Evolutionary conservation across 2,113 vertebrate genomes (phyloP).

Genomic region (Noturus placidus): DNA sequence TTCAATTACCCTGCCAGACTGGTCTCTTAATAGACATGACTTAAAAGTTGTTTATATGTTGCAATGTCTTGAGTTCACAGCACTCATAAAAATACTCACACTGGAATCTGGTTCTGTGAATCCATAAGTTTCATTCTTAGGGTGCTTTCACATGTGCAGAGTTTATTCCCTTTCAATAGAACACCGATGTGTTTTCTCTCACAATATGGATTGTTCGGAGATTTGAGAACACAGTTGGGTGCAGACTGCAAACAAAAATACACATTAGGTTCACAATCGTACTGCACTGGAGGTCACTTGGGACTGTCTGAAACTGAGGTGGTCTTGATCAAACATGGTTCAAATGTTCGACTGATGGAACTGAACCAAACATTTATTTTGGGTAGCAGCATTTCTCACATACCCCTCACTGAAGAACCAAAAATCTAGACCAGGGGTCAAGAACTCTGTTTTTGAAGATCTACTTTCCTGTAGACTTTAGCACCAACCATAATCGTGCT

Average conservation of each 20-base stretch:
- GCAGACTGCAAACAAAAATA: background rate
- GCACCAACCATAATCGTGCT: no score
- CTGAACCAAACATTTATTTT: background rate
- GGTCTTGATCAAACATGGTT: background rate
- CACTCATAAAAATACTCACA: slow-evolving; percentile 5
- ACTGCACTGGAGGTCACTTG: background rate
- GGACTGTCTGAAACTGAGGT: background rate
- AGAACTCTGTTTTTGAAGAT: no score
- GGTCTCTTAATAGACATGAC: background rate
- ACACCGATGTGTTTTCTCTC: background rate
- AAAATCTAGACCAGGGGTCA: background rate
- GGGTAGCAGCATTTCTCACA: background rate
- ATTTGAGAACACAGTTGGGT: background rate
- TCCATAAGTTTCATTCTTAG: background rate
- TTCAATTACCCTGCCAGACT: background rate
- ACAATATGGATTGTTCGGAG: background rate
- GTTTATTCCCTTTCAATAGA: background rate
- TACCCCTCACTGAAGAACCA: background rate
- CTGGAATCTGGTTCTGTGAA: background rate
- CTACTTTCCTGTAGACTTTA: no score
- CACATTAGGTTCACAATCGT: background rate
- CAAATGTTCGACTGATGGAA: background rate
- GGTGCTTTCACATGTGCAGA: background rate
- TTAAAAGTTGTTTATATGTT: background rate
- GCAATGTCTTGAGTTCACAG: background rate